These are phyloP conservation scores for Diadromus collaris DNA, from an alignment of 2,888 invertebrate species.

Conservation along the genomic window DNA sequence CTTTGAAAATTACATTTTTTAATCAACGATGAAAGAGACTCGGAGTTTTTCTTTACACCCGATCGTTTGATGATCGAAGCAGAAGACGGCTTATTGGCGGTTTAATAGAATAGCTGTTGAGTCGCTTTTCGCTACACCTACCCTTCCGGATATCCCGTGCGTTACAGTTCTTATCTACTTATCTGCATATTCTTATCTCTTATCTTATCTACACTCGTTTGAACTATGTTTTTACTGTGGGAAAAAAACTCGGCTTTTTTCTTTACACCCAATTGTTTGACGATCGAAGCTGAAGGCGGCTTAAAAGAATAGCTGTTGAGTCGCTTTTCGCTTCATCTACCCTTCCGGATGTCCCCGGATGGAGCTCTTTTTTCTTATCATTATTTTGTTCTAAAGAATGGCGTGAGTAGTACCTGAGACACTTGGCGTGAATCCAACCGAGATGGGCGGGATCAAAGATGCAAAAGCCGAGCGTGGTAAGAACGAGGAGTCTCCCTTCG, in stretches of 20 bases:
- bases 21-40: no score
- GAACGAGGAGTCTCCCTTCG: constrained; percentile 58
- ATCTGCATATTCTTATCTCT: constrained; percentile 17
- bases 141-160: no score
- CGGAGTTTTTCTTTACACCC: no score
- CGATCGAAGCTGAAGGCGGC: constrained; percentile 24
- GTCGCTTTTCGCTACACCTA: no score
- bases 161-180: no score
- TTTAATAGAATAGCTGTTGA: no score
- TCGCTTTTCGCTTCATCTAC: constrained; percentile 14
- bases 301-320: constrained; percentile 9
- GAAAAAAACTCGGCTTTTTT: not conserved
- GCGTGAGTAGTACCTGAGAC: constrained; percentile 16
- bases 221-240: not conserved
- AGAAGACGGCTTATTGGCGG: no score
- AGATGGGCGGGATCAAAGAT: constrained; percentile 45
- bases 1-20: no score
- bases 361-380: not conserved
- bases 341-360: not conserved
- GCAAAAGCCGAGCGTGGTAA: constrained; percentile 27
- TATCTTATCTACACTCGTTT: constrained; percentile 16
- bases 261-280: constrained; percentile 32
- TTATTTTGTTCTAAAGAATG: not conserved
- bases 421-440: constrained; percentile 45
- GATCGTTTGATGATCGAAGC: no score